phyloP scores from a whole-genome alignment of 2,888 invertebrate species.

The Panzeria rudis region DNA sequence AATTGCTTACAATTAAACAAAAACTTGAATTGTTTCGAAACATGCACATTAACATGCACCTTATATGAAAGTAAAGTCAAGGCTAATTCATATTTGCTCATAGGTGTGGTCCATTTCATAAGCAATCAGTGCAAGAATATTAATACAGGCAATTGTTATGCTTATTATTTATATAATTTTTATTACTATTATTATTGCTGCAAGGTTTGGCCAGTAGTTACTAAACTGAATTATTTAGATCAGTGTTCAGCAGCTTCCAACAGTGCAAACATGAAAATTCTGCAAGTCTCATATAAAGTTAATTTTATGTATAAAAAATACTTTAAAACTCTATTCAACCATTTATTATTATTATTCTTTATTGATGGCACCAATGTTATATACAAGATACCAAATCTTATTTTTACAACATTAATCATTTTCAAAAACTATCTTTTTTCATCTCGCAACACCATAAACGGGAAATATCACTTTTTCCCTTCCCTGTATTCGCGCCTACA shows the following conservation, averaged over 20 bases:
- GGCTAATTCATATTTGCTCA: conserved; percentile 28
- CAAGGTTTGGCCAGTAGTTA: conserved; percentile 7
- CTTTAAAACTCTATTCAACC: neutral
- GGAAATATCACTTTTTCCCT: too few relatives aligned
- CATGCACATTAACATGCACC: neutral
- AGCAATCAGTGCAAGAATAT: conserved; percentile 10
- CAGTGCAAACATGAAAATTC: neutral
- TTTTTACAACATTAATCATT: too few relatives aligned
- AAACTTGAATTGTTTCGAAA: conserved; percentile 20
- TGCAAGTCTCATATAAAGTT: neutral
- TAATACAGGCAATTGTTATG: neutral
- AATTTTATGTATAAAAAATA: neutral
- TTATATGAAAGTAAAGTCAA: conserved; percentile 59
- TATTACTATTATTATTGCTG: conserved; percentile 29
- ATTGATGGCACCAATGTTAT: too few relatives aligned
- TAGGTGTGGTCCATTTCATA: conserved; percentile 54
- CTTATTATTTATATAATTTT: conserved; percentile 11
- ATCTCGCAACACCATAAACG: neutral
- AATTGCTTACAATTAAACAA: conserved; percentile 45
- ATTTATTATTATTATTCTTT: neutral
- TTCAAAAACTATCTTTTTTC: too few relatives aligned
- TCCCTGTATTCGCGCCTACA: too few relatives aligned
- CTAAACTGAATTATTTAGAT: conserved; percentile 14
- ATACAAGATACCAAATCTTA: too few relatives aligned
- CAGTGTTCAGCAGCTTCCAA: neutral